Conservation (phyloP, 2,888 invertebrate species). For the Coelinius sp. region DNA sequence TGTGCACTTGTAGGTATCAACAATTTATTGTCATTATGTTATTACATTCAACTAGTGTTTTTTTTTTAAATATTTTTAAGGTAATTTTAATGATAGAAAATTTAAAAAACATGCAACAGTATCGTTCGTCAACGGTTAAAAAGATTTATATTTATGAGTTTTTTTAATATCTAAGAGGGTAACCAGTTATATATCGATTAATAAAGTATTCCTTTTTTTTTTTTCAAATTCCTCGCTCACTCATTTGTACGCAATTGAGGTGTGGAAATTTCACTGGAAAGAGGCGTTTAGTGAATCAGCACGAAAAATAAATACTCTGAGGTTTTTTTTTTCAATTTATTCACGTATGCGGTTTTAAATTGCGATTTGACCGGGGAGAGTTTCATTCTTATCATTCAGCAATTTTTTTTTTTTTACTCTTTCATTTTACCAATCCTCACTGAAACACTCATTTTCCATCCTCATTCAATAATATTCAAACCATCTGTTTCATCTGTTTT, state of each 20-base stretch:
- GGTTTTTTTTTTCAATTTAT: background rate
- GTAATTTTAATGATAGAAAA: background rate
- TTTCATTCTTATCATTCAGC: background rate
- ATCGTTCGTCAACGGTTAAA: background rate
- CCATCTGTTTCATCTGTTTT: background rate
- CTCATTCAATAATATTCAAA: background rate
- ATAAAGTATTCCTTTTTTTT: background rate
- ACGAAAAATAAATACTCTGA: background rate
- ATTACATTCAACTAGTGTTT: background rate
- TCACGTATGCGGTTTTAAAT: background rate
- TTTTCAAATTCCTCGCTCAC: background rate
- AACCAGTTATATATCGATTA: background rate
- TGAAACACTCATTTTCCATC: background rate
- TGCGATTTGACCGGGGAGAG: background rate
- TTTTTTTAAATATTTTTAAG: background rate
- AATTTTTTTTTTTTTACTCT: background rate
- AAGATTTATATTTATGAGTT: background rate
- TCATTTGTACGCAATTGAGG: background rate
- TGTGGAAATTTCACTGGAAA: background rate
- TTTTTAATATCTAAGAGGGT: background rate
- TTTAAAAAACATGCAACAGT: background rate
- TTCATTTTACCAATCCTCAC: background rate
- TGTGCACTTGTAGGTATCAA: background rate
- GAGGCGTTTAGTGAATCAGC: background rate
- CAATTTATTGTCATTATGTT: constrained; percentile 12